A percentile compares a stretch with the other conserved stretches of the same genome.
phyloP scores from a whole-genome alignment of 2,797 vertebrate genomes.

The Pipistrellus pipistrellus region DNA sequence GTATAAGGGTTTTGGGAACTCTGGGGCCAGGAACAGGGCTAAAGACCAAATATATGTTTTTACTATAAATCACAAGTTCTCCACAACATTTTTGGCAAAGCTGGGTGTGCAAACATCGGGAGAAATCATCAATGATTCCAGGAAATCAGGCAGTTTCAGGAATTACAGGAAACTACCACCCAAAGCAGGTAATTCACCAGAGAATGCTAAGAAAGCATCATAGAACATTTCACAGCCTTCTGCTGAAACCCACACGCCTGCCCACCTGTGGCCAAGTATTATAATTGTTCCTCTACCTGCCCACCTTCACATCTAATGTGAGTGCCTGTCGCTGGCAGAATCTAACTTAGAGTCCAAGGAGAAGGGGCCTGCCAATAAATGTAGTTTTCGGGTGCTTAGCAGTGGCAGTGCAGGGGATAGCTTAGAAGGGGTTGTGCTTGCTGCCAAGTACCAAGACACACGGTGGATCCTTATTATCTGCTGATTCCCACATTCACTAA shows the following conservation, averaged over 20 bases:
- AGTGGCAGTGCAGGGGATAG: not conserved
- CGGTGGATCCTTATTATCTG: not conserved
- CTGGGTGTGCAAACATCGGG: not conserved
- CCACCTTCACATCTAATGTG: not conserved
- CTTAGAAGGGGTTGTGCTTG: not conserved
- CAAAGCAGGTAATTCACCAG: not conserved
- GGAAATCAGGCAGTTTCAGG: not conserved
- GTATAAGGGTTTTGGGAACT: not conserved
- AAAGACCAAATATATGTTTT: not conserved
- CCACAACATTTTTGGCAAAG: not conserved
- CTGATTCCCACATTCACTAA: not conserved
- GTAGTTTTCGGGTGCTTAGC: not conserved
- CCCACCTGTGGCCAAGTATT: not conserved
- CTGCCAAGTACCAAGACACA: not conserved
- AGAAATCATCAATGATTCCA: not conserved
- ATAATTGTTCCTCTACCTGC: not conserved
- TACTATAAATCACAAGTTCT: not conserved
- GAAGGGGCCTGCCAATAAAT: not conserved
- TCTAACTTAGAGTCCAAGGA: not conserved
- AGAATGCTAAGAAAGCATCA: not conserved
- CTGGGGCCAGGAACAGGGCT: not conserved
- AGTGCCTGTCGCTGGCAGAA: not conserved
- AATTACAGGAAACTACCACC: not conserved
- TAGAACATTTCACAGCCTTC: not conserved
- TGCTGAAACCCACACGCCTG: not conserved